Percentiles rank a stretch among this genome's conserved stretches.
Conservation (phyloP, 2,113 vertebrate species). For the Rhea pennata region DNA sequence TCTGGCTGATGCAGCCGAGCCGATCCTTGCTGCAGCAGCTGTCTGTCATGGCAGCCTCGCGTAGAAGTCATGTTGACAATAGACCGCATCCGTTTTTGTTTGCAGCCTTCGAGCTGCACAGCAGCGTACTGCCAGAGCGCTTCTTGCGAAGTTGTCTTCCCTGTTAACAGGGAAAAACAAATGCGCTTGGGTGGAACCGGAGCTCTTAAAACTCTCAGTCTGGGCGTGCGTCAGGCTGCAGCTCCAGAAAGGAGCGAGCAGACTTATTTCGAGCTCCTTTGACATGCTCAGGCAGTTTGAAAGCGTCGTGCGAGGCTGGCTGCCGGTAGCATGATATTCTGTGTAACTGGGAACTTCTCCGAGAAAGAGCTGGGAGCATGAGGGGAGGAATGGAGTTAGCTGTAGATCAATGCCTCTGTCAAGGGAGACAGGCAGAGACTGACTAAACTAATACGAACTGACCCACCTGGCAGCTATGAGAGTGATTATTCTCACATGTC, state of each 20-base stretch:
- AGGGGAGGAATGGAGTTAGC: neutral
- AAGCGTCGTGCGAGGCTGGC: neutral
- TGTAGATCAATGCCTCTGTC: neutral
- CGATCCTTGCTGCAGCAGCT: constrained; percentile 41
- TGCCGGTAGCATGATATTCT: neutral
- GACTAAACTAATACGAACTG: neutral
- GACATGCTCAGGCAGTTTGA: constrained; percentile 42
- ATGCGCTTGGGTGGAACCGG: neutral
- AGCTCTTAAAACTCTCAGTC: neutral
- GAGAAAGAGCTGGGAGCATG: constrained; percentile 28
- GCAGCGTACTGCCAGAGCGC: neutral
- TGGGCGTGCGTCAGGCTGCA: neutral
- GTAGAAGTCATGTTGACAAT: constrained; percentile 46
- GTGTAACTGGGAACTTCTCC: constrained; percentile 35
- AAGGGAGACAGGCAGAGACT: neutral
- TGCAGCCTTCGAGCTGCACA: constrained; percentile 2
- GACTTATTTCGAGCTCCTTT: constrained; percentile 12
- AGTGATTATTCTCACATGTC: neutral
- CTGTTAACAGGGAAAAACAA: constrained; percentile 5
- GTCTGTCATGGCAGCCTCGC: constrained; percentile 55
- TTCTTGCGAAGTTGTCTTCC: constrained; percentile 56
- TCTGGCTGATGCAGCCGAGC: constrained; percentile 37
- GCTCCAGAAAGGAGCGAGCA: constrained; percentile 8
- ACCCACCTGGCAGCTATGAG: neutral
- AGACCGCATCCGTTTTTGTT: constrained; percentile 41